phyloP scores from a whole-genome alignment of 2,888 invertebrate species.

The Coleophora flavipennella region DNA sequence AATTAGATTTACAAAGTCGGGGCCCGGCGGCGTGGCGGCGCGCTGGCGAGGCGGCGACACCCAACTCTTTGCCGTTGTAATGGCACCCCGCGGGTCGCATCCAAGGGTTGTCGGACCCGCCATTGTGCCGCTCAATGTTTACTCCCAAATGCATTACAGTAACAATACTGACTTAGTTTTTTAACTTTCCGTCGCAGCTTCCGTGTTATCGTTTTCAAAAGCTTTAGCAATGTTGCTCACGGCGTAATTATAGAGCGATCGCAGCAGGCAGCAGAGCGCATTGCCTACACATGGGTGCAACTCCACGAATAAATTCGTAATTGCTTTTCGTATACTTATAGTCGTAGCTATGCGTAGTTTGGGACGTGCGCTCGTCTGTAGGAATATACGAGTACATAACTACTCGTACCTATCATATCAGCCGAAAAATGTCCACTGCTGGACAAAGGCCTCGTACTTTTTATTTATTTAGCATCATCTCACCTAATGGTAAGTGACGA shows the following conservation, averaged over 20 bases:
- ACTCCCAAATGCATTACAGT: slow-evolving; percentile 70
- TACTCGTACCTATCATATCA: no score
- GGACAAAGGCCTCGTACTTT: no score
- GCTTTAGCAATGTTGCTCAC: slow-evolving; percentile 62
- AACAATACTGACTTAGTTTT: slow-evolving; percentile 69
- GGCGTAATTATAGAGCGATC: slow-evolving; percentile 63
- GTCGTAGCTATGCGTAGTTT: no score
- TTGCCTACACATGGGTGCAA: slow-evolving; percentile 37
- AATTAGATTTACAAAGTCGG: slow-evolving; percentile 72
- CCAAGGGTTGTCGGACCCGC: slow-evolving; percentile 65
- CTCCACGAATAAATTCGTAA: slow-evolving; percentile 46
- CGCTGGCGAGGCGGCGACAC: slow-evolving; percentile 39
- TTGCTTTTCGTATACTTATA: slow-evolving; percentile 32
- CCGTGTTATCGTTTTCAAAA: slow-evolving; percentile 71
- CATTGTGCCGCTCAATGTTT: slow-evolving; percentile 69
- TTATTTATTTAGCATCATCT: no score
- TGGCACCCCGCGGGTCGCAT: slow-evolving; percentile 67
- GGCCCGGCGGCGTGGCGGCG: slow-evolving; percentile 31
- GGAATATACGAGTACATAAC: no score
- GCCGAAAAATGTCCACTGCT: no score
- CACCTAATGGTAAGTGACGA: no score
- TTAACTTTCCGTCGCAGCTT: slow-evolving; percentile 67
- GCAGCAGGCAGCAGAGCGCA: slow-evolving; percentile 69
- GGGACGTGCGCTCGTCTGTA: no score
- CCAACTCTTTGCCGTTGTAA: slow-evolving; percentile 69